phyloP scores from a whole-genome alignment of 2,888 invertebrate genomes.

The Bombyx huttoni region DNA sequence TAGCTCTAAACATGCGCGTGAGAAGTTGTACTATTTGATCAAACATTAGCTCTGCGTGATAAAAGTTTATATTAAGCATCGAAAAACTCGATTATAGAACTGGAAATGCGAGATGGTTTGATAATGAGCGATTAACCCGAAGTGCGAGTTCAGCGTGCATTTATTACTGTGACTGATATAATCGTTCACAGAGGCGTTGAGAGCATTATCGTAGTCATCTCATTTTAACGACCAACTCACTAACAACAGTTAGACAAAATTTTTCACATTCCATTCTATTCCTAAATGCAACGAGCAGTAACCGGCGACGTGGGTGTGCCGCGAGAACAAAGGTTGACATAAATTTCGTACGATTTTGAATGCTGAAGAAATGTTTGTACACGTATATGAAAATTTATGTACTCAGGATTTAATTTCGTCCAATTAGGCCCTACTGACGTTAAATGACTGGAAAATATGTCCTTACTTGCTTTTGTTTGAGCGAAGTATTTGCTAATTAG shows the following conservation, averaged over 20 bases:
- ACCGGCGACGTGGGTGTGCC: neutral
- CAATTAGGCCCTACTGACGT: too few species aligned
- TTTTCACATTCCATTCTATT: conserved; percentile 46
- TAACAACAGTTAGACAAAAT: conserved; percentile 46
- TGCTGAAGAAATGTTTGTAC: neutral
- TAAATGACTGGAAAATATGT: too few species aligned
- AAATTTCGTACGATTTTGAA: neutral
- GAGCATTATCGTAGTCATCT: neutral
- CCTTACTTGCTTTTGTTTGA: too few species aligned
- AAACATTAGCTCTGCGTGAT: conserved; percentile 9
- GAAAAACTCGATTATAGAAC: conserved; percentile 17
- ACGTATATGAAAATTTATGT: neutral
- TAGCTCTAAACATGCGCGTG: neutral
- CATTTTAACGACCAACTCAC: neutral
- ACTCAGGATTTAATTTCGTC: too few species aligned
- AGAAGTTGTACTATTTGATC: conserved; percentile 9
- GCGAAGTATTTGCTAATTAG: too few species aligned
- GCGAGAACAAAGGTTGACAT: neutral
- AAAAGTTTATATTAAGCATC: conserved; percentile 9
- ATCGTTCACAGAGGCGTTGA: neutral
- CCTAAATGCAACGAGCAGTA: conserved; percentile 11
- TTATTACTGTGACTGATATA: conserved; percentile 5
- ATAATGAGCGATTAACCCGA: conserved; percentile 13
- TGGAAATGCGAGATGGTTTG: conserved; percentile 17
- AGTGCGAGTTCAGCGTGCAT: conserved; percentile 4